Evolutionary conservation across 2,888 invertebrate genomes (phyloP).

Genomic region (Phengaris arion): DNA sequence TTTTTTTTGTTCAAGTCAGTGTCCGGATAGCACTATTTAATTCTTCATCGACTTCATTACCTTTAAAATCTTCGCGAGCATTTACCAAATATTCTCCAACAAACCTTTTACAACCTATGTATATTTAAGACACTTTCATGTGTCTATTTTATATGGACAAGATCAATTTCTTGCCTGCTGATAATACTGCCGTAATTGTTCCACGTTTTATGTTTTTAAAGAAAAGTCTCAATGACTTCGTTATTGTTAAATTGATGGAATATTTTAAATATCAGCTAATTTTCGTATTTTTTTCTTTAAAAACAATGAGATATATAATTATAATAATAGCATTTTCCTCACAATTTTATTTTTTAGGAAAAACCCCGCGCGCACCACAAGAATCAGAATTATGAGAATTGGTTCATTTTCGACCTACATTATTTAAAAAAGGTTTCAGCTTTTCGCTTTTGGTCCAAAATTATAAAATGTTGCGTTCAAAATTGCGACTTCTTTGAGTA

Average conservation of each 20-base stretch:
- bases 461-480: background rate
- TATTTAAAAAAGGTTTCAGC: background rate
- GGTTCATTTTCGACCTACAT: background rate
- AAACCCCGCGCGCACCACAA: constrained; percentile 18
- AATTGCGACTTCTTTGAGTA: too few species aligned
- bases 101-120: background rate
- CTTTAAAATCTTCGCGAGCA: background rate
- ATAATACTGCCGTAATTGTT: background rate
- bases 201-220: constrained; percentile 7
- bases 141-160: background rate
- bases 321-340: constrained; percentile 20
- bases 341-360: constrained; percentile 21
- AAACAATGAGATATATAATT: constrained; percentile 24
- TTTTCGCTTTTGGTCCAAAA: background rate
- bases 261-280: background rate
- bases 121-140: background rate
- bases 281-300: background rate
- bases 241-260: constrained; percentile 11
- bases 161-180: background rate
- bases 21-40: background rate
- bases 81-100: background rate
- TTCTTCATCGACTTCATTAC: background rate
- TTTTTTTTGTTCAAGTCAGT: background rate
- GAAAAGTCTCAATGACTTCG: too few species aligned
- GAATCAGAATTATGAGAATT: constrained; percentile 1